Evolutionary conservation across 2,113 vertebrate species (phyloP).

Genomic region (Limnothrissa miodon): DNA sequence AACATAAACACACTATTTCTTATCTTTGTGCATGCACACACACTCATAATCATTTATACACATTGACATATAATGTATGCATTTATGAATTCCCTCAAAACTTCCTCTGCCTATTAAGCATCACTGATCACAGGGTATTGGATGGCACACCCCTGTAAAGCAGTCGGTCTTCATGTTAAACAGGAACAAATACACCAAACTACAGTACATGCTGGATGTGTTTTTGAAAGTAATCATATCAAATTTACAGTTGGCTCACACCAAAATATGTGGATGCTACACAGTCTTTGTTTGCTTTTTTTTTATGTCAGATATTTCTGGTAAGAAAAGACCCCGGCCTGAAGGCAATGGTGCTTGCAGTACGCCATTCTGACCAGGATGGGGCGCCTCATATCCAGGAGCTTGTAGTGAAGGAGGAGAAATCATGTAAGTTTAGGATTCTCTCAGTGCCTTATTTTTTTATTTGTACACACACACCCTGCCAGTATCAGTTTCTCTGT

Average conservation of each 20-base stretch:
- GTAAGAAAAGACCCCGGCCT: slow-evolving; percentile 73
- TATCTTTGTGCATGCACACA: too few relatives aligned
- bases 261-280: neutral
- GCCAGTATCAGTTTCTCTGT: too few relatives aligned
- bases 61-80: too few relatives aligned
- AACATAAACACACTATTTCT: too few relatives aligned
- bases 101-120: neutral
- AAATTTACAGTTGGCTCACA: neutral
- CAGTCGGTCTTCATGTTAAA: neutral
- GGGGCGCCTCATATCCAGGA: slow-evolving; percentile 60
- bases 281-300: slow-evolving; percentile 16
- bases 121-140: neutral
- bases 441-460: too few relatives aligned
- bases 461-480: neutral
- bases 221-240: neutral
- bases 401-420: slow-evolving; percentile 81
- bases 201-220: neutral
- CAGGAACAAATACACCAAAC: neutral
- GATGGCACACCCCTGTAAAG: neutral
- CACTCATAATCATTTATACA: too few relatives aligned
- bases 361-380: slow-evolving; percentile 66
- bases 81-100: neutral
- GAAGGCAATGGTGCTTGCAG: slow-evolving; percentile 72
- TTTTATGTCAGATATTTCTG: slow-evolving; percentile 71
- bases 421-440: slow-evolving; percentile 81